phyloP scores from a whole-genome alignment of 2,888 invertebrate species.

The Philonicus albiceps region DNA sequence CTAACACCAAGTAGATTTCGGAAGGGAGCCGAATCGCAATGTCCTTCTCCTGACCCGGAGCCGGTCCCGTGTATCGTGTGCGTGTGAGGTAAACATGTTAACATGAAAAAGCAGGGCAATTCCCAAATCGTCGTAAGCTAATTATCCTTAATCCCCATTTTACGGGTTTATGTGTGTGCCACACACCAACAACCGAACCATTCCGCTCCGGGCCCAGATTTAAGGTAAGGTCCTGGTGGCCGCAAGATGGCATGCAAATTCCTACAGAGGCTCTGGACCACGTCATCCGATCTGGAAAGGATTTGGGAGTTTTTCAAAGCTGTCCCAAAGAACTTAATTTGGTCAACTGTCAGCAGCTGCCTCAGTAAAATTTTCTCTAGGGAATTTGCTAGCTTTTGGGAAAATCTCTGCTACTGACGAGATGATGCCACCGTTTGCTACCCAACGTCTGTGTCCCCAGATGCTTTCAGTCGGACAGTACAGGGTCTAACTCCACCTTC shows the following conservation, averaged over 20 bases:
- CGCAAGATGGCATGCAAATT: slow-evolving; percentile 36
- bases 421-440: slow-evolving; percentile 44
- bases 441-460: slow-evolving; percentile 44
- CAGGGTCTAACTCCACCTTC: slow-evolving; percentile 13
- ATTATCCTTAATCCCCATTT: slow-evolving; percentile 46
- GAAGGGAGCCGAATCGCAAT: not conserved
- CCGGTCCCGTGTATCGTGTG: not conserved
- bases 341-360: slow-evolving; percentile 38
- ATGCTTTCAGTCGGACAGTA: slow-evolving; percentile 23
- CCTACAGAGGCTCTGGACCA: not conserved
- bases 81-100: slow-evolving; percentile 43
- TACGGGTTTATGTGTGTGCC: slow-evolving; percentile 38
- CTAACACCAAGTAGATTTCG: slow-evolving; percentile 19
- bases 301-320: slow-evolving; percentile 35
- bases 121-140: slow-evolving; percentile 49
- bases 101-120: slow-evolving; percentile 47
- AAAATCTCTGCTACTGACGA: slow-evolving; percentile 43
- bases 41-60: not conserved
- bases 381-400: slow-evolving; percentile 36
- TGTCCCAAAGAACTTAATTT: slow-evolving; percentile 38
- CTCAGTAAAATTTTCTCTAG: slow-evolving; percentile 42
- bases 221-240: not conserved
- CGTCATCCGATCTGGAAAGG: slow-evolving; percentile 27
- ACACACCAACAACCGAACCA: slow-evolving; percentile 11
- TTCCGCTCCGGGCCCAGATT: not conserved